These are phyloP conservation scores for Rhinatrema bivittatum DNA, from an alignment of 2,797 vertebrate genomes.

Conservation along the genomic window DNA sequence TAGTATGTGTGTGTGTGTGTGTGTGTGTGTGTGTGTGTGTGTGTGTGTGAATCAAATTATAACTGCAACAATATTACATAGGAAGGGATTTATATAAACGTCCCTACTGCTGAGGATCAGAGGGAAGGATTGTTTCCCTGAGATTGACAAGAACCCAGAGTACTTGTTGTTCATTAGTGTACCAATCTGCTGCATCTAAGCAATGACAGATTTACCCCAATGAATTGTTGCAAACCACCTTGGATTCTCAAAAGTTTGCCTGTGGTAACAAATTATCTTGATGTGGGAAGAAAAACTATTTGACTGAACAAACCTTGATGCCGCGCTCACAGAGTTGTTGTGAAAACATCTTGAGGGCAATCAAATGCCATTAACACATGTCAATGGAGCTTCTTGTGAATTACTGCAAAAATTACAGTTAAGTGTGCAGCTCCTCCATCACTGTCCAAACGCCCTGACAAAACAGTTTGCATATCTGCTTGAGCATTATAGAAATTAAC, in stretches of 20 bases:
- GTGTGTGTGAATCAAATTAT: slow-evolving; percentile 37
- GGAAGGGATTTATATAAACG: slow-evolving; percentile 36
- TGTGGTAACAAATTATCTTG: slow-evolving; percentile 72
- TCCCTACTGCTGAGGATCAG: slow-evolving; percentile 21
- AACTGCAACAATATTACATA: slow-evolving; percentile 41
- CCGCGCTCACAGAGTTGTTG: slow-evolving; percentile 51
- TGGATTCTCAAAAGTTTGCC: slow-evolving; percentile 69
- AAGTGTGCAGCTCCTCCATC: slow-evolving; percentile 54
- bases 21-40: slow-evolving; percentile 27
- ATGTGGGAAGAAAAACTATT: slow-evolving; percentile 66
- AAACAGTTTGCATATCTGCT: slow-evolving; percentile 72
- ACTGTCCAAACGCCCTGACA: slow-evolving; percentile 64
- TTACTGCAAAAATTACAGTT: slow-evolving; percentile 61
- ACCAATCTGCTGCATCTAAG: slow-evolving; percentile 45
- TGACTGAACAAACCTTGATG: slow-evolving; percentile 68
- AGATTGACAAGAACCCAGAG: slow-evolving; percentile 45
- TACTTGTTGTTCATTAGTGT: slow-evolving; percentile 60
- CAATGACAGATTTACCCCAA: slow-evolving; percentile 65
- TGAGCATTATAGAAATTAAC: slow-evolving; percentile 75
- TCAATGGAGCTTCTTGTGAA: slow-evolving; percentile 67
- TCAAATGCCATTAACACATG: slow-evolving; percentile 70
- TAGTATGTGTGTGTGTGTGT: slow-evolving; percentile 35
- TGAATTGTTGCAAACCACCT: slow-evolving; percentile 61
- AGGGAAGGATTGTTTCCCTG: slow-evolving; percentile 28
- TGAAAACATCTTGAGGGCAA: slow-evolving; percentile 76